These are phyloP conservation scores for Cynocephalus volans DNA, from an alignment of 2,113 vertebrate genomes.

Conservation along the genomic window DNA sequence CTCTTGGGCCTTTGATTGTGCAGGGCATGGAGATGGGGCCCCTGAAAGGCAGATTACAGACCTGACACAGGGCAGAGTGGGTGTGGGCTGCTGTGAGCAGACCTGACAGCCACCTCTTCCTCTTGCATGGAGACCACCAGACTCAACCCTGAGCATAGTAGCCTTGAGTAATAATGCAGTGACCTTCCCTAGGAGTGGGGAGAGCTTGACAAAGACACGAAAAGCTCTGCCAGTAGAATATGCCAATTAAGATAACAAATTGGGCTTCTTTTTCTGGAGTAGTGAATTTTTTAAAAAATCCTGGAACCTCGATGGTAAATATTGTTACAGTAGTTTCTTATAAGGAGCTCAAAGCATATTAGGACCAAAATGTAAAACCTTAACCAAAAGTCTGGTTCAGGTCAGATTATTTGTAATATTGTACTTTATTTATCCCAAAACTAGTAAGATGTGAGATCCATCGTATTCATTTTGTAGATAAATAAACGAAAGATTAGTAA, in stretches of 20 bases:
- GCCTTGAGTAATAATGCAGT: neutral
- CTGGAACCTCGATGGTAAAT: neutral
- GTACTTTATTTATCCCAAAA: neutral
- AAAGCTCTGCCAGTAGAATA: neutral
- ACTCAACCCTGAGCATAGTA: neutral
- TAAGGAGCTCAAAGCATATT: neutral
- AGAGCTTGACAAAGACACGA: neutral
- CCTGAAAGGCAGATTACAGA: neutral
- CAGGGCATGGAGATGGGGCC: neutral
- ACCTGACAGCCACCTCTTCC: neutral
- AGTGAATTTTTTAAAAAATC: neutral
- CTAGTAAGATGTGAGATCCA: neutral
- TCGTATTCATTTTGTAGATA: neutral
- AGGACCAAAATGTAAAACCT: neutral
- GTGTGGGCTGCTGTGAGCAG: neutral
- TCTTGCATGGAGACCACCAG: neutral
- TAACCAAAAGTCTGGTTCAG: neutral
- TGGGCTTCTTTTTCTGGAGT: neutral
- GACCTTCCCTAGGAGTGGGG: neutral
- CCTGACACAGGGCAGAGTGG: neutral
- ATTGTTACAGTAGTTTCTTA: neutral
- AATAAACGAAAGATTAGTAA: slow-evolving; percentile 29
- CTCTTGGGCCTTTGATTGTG: neutral
- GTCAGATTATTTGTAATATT: neutral
- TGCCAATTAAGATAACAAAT: neutral